These are phyloP conservation scores for Campoplex capitator DNA, from an alignment of 2,888 invertebrate genomes.

Conservation along the genomic window DNA sequence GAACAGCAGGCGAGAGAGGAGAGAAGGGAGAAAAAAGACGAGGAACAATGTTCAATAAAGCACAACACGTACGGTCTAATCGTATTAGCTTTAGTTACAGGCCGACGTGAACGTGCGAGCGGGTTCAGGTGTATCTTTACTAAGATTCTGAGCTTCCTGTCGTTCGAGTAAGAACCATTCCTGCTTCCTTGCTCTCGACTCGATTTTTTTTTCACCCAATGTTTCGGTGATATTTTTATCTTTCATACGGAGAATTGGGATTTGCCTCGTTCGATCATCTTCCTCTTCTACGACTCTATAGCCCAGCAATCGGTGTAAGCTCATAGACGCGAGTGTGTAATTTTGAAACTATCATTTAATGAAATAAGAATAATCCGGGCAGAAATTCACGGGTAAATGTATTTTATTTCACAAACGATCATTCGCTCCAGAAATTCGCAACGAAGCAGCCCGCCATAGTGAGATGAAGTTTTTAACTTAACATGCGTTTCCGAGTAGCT, in stretches of 20 bases:
- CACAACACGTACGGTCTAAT: slow-evolving; percentile 69
- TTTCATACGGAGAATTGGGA: background rate
- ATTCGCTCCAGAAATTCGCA: background rate
- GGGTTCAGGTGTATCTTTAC: slow-evolving; percentile 50
- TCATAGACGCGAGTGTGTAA: background rate
- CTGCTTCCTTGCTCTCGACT: slow-evolving; percentile 13
- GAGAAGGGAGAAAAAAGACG: slow-evolving; percentile 27
- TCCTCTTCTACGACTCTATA: background rate
- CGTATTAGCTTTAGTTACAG: slow-evolving; percentile 72
- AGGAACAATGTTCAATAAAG: slow-evolving; percentile 43
- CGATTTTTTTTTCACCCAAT: background rate
- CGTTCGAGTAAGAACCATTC: slow-evolving; percentile 23
- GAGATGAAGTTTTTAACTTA: background rate
- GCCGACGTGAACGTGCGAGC: slow-evolving; percentile 58
- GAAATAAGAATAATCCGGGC: background rate
- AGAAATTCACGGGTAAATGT: background rate
- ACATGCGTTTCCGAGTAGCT: background rate
- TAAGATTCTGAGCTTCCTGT: slow-evolving; percentile 15
- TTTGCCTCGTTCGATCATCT: background rate
- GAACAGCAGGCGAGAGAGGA: background rate
- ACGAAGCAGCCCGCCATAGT: background rate
- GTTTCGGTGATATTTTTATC: slow-evolving; percentile 17
- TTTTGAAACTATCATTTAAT: background rate
- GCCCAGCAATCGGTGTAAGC: too few species aligned
- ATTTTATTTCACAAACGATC: background rate